Evolutionary conservation across 2,113 vertebrate species (phyloP).

Genomic region (Nothoprocta pentlandii): DNA sequence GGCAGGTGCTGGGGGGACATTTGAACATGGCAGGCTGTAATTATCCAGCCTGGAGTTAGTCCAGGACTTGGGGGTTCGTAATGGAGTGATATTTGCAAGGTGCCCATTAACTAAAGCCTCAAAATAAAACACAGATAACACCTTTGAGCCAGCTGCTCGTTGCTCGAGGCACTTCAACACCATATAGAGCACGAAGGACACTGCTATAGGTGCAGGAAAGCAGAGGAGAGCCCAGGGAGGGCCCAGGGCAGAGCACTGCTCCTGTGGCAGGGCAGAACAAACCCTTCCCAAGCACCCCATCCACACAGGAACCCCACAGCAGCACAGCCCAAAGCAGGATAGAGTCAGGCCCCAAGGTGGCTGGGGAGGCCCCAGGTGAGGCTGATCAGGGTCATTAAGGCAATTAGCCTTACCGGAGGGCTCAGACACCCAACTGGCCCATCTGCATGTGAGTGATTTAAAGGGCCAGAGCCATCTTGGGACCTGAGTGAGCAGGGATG

Average conservation of each 20-base stretch:
- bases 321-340: fast-evolving
- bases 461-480: not conserved
- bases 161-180: not conserved
- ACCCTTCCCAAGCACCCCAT: not conserved
- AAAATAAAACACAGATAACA: not conserved
- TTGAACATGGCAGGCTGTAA: not conserved
- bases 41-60: not conserved
- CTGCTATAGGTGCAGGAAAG: too few relatives aligned
- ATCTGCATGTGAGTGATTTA: not conserved
- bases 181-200: not conserved
- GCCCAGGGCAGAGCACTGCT: too few relatives aligned
- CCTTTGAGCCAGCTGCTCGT: not conserved
- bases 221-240: too few relatives aligned
- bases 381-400: not conserved
- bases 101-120: not conserved
- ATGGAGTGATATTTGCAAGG: not conserved
- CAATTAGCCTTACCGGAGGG: not conserved
- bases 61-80: not conserved
- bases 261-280: not conserved
- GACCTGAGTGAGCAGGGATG: too few relatives aligned
- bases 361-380: not conserved
- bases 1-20: not conserved
- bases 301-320: not conserved
- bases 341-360: not conserved
- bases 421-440: too few relatives aligned